Conservation (phyloP, 2,113 vertebrate species). For the Hypocryptadius cinnamomeus region DNA sequence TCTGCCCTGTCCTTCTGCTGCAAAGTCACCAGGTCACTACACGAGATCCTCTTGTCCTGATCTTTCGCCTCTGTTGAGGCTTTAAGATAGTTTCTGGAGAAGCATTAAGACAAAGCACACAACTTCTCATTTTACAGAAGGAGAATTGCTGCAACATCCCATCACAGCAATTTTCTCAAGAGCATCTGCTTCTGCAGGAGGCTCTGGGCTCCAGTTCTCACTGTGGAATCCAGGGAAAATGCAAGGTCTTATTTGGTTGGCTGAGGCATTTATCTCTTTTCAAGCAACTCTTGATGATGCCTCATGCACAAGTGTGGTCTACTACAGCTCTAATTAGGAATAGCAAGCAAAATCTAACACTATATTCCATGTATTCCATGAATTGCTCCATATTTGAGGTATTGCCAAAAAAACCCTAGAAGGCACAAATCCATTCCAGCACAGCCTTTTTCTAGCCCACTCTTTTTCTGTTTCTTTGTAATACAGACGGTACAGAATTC, state of each 20-base stretch:
- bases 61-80: background rate
- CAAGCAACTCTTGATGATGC: background rate
- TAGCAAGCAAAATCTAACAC: background rate
- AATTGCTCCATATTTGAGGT: background rate
- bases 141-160: background rate
- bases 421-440: background rate
- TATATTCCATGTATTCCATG: background rate
- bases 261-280: background rate
- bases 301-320: background rate
- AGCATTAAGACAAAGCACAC: background rate
- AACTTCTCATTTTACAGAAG: background rate
- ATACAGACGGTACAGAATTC: background rate
- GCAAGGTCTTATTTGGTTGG: background rate
- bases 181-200: background rate
- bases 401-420: background rate
- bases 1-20: background rate
- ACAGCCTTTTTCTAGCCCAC: background rate
- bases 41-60: background rate
- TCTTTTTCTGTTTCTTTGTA: background rate
- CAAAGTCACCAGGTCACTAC: background rate
- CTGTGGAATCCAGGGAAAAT: background rate
- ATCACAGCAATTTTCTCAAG: background rate
- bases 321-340: background rate
- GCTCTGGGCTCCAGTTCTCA: background rate
- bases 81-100: background rate